Evolutionary conservation across 2,113 vertebrate genomes (phyloP), one percentile per base, ranked within the genome.

Genomic region (Penelope pileata): DNA sequence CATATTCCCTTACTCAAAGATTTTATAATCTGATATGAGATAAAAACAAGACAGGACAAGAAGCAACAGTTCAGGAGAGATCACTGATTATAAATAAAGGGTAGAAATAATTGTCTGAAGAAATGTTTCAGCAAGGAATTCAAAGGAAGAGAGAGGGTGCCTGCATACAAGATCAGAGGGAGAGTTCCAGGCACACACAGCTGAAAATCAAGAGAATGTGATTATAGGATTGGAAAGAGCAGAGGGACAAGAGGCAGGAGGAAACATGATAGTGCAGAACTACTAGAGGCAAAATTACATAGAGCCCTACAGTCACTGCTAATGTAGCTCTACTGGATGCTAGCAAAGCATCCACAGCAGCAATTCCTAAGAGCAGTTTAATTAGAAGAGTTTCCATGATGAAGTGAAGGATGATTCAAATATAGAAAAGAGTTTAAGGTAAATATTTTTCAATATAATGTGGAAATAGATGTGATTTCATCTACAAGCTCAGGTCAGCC

Each of bases 31-130:
- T 81, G 92, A 91, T 93, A 73, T 5, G 51, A 96, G 95, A 95
- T 66, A 93, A 97, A 93, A 95, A 92, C 69, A 90, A 95, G 88
- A 96, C 94, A 96, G 96, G 96, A 97, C 91, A 95, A 95, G 93
- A 97, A 90, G 80, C 85, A 94, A 86, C 91, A 96, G 94, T 96
- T 96, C 95, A 95, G 93, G 76, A 93, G 88, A 96, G 90, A 97
- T 95, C 95, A 93, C 91, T 88, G 90, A 95, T 95, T 97, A 95
- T 94, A 94, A 95, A 93, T 91, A 97, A 95, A 95, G 83, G 79
- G 47, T 91, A 93, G 86, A 90, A 94, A 95, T 93, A 93, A 97
- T 96, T 94, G 76, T 97, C 90, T 97, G 94, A 97, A 94, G 94
- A 95, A 91, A 90, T 62, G 83, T 64, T 96, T 91, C 94, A 78